Evolutionary conservation across 2,888 invertebrate genomes (phyloP).

Genomic region (Noctuana brunneofusca): DNA sequence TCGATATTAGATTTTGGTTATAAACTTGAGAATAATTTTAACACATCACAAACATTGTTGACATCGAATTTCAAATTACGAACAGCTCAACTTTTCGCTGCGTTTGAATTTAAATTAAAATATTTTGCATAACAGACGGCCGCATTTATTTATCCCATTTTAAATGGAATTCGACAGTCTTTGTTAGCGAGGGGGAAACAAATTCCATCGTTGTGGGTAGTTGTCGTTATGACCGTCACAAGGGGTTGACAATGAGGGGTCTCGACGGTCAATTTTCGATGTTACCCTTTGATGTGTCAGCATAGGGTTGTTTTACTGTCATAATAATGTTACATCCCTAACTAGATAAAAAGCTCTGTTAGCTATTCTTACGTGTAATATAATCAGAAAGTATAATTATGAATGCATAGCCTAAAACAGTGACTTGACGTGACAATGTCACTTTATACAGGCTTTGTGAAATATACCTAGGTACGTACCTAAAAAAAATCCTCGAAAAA

Average conservation of each 20-base stretch:
- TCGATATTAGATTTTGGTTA: background rate
- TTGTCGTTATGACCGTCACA: constrained; percentile 56
- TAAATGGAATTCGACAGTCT: constrained; percentile 25
- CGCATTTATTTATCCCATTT: constrained; percentile 31
- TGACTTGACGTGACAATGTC: no score
- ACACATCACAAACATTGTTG: constrained; percentile 1
- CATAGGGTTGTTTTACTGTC: constrained; percentile 42
- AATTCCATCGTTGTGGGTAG: constrained; percentile 40
- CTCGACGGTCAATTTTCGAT: constrained; percentile 60
- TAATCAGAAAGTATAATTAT: background rate
- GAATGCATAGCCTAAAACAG: no score
- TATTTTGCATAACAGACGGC: constrained; percentile 28
- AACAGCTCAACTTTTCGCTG: constrained; percentile 17
- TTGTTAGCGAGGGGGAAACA: constrained; percentile 13
- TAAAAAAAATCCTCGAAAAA: no score
- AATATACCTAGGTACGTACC: no score
- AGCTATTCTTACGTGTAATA: background rate
- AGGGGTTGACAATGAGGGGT: constrained; percentile 61
- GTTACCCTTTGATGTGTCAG: constrained; percentile 59
- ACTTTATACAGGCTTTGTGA: no score
- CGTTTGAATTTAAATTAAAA: constrained; percentile 30
- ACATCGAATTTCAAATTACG: constrained; percentile 20
- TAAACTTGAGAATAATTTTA: constrained; percentile 1
- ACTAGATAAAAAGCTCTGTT: background rate
- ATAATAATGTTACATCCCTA: constrained; percentile 26